Conservation (phyloP, 2,888 invertebrate species). For the Drosophila kambysellisi region DNA sequence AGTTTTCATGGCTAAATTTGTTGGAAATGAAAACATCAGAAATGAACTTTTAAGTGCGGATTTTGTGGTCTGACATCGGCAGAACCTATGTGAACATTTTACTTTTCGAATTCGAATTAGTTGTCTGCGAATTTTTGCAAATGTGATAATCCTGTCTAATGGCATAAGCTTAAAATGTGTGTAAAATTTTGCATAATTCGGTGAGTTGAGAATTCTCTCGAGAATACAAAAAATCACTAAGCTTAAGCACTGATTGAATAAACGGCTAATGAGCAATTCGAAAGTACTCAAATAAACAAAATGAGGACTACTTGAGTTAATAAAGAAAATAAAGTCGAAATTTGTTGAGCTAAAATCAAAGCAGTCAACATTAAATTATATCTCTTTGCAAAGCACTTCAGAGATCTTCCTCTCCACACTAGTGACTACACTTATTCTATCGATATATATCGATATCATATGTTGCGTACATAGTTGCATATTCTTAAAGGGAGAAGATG, state of each 20-base stretch:
- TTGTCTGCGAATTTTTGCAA: slow-evolving; percentile 40
- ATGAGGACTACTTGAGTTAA: neutral
- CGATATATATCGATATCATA: neutral
- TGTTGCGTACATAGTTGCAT: neutral
- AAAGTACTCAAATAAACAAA: neutral
- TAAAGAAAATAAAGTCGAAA: neutral
- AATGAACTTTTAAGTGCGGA: slow-evolving; percentile 70
- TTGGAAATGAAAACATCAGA: slow-evolving; percentile 69
- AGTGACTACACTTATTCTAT: neutral
- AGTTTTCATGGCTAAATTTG: slow-evolving; percentile 52
- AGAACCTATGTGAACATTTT: slow-evolving; percentile 22
- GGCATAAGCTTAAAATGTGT: slow-evolving; percentile 25
- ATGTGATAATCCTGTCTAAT: slow-evolving; percentile 33
- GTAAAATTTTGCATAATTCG: slow-evolving; percentile 35
- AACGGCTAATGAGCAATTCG: neutral
- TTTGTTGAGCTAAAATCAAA: neutral
- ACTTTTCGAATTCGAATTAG: slow-evolving; percentile 35
- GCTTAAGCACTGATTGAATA: neutral
- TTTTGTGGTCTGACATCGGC: slow-evolving; percentile 62
- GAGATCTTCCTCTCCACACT: neutral
- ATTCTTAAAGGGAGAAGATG: no score
- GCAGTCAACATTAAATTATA: neutral
- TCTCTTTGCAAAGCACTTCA: neutral
- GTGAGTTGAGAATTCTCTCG: slow-evolving; percentile 12
- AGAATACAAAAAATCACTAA: neutral